phyloP scores from a whole-genome alignment of 1,140 invertebrate species.

The Zaprionus ornatus region DNA sequence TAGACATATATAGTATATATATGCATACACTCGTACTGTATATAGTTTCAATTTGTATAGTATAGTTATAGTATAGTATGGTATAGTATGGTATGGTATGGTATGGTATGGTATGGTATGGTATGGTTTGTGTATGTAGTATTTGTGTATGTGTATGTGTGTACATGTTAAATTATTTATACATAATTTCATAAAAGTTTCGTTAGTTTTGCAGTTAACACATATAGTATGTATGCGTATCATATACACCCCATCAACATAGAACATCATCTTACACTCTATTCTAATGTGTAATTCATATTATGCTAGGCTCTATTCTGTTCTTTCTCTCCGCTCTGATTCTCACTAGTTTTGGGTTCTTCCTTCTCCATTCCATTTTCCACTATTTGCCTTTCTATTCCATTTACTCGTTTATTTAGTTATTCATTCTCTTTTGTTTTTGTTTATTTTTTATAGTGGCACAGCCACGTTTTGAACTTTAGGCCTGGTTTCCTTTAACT shows the following conservation, averaged over 20 bases:
- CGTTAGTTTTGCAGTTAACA: constrained; percentile 20
- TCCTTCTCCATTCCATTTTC: background rate
- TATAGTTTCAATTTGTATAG: constrained; percentile 1
- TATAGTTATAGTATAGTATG: constrained; percentile 4
- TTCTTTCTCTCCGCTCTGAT: constrained; percentile 27
- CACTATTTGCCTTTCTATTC: background rate
- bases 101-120: background rate
- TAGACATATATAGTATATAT: constrained; percentile 3
- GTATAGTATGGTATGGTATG: background rate
- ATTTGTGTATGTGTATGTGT: constrained; percentile 9
- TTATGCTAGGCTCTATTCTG: constrained; percentile 18
- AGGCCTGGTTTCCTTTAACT: constrained; percentile 56
- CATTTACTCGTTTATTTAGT: background rate
- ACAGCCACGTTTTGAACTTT: constrained; percentile 79
- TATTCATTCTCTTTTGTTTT: constrained; percentile 25
- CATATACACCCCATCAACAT: constrained; percentile 26
- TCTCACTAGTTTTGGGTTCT: constrained; percentile 25
- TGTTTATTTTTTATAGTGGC: constrained; percentile 54
- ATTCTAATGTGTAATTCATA: constrained; percentile 18
- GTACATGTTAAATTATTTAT: constrained; percentile 11
- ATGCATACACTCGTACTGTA: background rate
- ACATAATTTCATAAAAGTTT: constrained; percentile 37
- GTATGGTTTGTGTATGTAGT: background rate
- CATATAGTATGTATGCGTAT: constrained; percentile 3
- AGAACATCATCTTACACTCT: constrained; percentile 13